Evolutionary conservation across 2,797 vertebrate species (phyloP), one percentile per base, ranked within the genome.

Genomic region (Hirundo rustica): DNA sequence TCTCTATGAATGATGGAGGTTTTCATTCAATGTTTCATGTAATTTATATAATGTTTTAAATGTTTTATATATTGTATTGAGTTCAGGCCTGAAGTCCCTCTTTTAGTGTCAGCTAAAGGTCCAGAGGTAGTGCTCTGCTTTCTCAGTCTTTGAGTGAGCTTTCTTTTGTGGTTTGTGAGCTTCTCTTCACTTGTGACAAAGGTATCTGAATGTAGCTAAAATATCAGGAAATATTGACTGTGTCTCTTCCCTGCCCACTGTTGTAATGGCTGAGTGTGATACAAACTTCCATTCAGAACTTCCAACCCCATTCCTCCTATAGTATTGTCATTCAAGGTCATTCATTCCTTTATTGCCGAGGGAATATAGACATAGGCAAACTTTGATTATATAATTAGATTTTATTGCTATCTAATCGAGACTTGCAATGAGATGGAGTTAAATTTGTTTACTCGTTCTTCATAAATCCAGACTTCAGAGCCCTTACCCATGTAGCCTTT

Each of bases 331-430:
- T 70, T 80, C 81, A 64, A 82, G 68, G 47, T 71, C 57, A 16
- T 64, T 83, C 2, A 1, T 58, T 88, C 55, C 25, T 72, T 45
- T 72, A 45, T 58, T 5, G 2, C 76, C 78, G 62, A 86, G 62
- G 47, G 50, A 91, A 75, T 32, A 29, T 3, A 84, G 47, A 71
- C 1, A 1, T 13, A 53, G 51, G 26, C 40, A 89, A 84, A 84
- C 40, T 95, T 95, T 68, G 44, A 78, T 88, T 68, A 48, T 44
- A 38, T 73, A 90, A 81, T 95, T 86, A 81, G 62, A 78, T 11
- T 92, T 86, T 55, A 89, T 84, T 65, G 65, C 66, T 88, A 7
- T 72, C 40, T 81, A 82, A 82, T 6, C 2, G 45, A 73, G 45
- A 47, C 48, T 85, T 91, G 42, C 55, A 75, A 29, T 60, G 73